phyloP scores from a whole-genome alignment of 2,888 invertebrate genomes.

The Lasioglossum villosulum region DNA sequence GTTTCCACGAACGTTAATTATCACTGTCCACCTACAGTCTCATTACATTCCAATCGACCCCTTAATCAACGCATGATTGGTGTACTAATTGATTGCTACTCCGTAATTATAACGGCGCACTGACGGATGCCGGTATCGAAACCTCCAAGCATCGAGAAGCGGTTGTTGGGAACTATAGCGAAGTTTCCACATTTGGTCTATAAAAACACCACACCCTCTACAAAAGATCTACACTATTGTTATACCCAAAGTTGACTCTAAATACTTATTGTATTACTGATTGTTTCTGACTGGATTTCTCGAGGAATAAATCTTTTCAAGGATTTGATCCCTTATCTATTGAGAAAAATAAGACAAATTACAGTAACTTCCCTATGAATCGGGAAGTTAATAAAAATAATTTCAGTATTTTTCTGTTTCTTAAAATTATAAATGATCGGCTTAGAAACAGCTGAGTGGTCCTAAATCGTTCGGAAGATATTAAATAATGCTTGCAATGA shows the following conservation, averaged over 20 bases:
- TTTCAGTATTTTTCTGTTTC: neutral
- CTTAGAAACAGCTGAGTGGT: neutral
- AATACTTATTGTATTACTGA: neutral
- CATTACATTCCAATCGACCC: slow-evolving; percentile 84
- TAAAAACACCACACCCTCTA: neutral
- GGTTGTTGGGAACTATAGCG: slow-evolving; percentile 32
- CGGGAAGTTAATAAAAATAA: neutral
- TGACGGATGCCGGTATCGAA: slow-evolving; percentile 70
- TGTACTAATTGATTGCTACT: slow-evolving; percentile 84
- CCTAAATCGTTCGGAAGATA: neutral
- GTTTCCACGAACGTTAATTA: slow-evolving; percentile 84
- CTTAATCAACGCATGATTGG: slow-evolving; percentile 85
- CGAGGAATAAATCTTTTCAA: neutral
- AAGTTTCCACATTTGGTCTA: slow-evolving; percentile 27
- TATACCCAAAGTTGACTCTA: too few relatives aligned
- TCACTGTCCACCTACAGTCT: slow-evolving; percentile 84
- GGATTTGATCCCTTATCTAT: neutral
- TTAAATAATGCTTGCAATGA: neutral
- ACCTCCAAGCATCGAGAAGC: slow-evolving; percentile 61
- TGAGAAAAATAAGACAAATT: neutral
- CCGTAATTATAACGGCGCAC: slow-evolving; percentile 84
- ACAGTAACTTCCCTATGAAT: too few relatives aligned
- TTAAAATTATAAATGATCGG: neutral
- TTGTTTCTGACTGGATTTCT: neutral
- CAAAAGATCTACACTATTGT: neutral